Conservation (phyloP, 2,113 vertebrate genomes). For the Ictidomys tridecemlineatus region DNA sequence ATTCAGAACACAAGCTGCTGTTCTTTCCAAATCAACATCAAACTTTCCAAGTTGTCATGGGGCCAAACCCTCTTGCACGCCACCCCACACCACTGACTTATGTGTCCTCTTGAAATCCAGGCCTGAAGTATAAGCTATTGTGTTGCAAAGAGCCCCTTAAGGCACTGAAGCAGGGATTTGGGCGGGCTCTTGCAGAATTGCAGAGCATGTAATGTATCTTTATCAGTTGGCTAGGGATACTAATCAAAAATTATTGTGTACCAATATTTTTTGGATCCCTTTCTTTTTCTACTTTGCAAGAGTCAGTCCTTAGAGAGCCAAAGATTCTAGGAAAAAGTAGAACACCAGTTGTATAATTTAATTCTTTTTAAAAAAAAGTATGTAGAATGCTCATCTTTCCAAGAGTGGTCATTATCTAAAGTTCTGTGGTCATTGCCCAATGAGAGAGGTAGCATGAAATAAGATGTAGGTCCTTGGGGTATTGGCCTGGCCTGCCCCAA, state of each 20-base stretch:
- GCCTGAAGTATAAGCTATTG: not conserved
- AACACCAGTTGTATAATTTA: constrained; percentile 66
- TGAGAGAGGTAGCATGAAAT: not conserved
- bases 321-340: constrained; percentile 80
- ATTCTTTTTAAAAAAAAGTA: constrained; percentile 46
- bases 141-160: not conserved
- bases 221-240: constrained; percentile 67
- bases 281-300: constrained; percentile 61
- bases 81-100: constrained; percentile 38
- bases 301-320: constrained; percentile 71
- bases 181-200: not conserved
- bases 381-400: constrained; percentile 55
- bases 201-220: constrained; percentile 9
- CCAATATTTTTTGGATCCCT: constrained; percentile 68
- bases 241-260: constrained; percentile 54
- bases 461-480: not conserved
- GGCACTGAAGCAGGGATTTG: not conserved
- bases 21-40: constrained; percentile 70
- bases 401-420: constrained; percentile 9
- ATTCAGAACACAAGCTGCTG: constrained; percentile 53
- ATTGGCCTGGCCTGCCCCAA: not conserved
- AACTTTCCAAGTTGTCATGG: constrained; percentile 68
- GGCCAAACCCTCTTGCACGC: constrained; percentile 7
- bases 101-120: constrained; percentile 60
- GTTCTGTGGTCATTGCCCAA: constrained; percentile 9